A percentile compares a stretch with the other conserved stretches of the same genome.
Conservation (phyloP, 2,888 invertebrate genomes). For the Cremastinae sp. region DNA sequence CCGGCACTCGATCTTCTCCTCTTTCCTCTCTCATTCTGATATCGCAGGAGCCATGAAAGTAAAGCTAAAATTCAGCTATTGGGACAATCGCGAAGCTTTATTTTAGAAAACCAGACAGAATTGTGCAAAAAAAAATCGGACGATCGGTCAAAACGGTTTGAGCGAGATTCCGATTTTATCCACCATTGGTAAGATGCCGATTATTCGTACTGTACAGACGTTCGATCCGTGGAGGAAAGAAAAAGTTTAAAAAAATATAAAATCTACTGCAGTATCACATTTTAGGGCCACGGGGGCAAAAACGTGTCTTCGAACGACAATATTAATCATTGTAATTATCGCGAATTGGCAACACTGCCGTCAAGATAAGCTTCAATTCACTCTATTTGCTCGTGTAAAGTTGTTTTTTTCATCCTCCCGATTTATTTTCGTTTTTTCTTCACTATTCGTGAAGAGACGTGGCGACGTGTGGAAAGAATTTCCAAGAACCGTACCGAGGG, state of each 20-base stretch:
- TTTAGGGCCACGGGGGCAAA: background rate
- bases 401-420: constrained; percentile 18
- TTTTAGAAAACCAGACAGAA: no score
- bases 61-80: background rate
- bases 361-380: constrained; percentile 20
- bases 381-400: constrained; percentile 32
- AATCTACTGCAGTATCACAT: background rate
- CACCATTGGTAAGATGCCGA: background rate
- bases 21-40: background rate
- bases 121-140: no score
- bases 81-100: no score
- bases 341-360: constrained; percentile 28
- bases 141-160: background rate
- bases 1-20: constrained; percentile 17
- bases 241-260: background rate
- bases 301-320: background rate
- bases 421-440: constrained; percentile 1
- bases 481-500: no score
- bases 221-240: background rate
- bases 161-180: constrained; percentile 9
- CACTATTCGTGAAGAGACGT: no score
- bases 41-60: background rate
- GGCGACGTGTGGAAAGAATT: no score
- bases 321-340: constrained; percentile 12
- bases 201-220: background rate